These are phyloP conservation scores for Pachycephus smyrnensis DNA, from an alignment of 2,888 invertebrate genomes.

Conservation along the genomic window DNA sequence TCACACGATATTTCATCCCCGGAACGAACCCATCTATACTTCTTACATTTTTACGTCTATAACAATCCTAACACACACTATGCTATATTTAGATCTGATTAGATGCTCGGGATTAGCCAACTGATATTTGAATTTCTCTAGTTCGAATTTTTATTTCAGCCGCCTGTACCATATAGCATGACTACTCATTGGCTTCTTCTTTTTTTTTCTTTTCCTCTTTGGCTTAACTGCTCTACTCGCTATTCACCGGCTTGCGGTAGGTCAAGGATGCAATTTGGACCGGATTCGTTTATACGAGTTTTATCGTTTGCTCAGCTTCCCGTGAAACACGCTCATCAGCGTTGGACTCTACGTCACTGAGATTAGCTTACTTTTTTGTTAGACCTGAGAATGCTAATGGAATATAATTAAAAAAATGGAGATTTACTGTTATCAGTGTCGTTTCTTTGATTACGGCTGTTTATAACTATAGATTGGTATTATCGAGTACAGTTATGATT, in stretches of 20 bases:
- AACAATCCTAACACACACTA: neutral
- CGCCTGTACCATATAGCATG: neutral
- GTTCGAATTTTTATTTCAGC: neutral
- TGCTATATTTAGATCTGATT: neutral
- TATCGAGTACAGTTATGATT: neutral
- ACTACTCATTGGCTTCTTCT: neutral
- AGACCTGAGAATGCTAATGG: neutral
- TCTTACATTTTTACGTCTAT: neutral
- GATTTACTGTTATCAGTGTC: neutral
- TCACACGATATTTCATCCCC: neutral
- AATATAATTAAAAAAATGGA: neutral
- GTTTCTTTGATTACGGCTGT: neutral
- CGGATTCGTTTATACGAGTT: conserved; percentile 38
- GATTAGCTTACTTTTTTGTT: neutral
- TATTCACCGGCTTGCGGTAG: conserved; percentile 39
- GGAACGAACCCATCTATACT: neutral
- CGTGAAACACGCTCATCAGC: neutral
- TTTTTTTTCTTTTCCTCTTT: conserved; percentile 16
- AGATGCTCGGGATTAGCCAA: neutral
- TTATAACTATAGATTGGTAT: neutral
- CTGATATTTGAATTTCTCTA: neutral
- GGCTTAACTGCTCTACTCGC: conserved; percentile 9
- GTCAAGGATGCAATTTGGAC: conserved; percentile 54
- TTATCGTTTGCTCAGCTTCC: conserved; percentile 22
- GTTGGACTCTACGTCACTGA: neutral